Base-by-base conservation (phyloP, 2,797 vertebrate species). In the Falco naumanni region DNA sequence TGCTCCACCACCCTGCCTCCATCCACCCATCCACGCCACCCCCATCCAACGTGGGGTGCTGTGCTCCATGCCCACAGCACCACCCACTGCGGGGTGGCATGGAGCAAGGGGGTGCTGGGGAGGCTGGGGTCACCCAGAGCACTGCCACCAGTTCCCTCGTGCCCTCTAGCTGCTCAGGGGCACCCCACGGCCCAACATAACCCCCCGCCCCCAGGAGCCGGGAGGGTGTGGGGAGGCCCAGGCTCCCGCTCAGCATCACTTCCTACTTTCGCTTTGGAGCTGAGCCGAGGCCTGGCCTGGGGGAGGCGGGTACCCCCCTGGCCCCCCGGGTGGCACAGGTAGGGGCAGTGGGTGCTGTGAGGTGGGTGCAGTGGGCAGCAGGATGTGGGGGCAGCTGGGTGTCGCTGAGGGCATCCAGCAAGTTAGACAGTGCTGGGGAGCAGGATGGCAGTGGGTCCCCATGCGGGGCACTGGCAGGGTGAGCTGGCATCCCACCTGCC, bases 191-290 rank as follows among this genome's bases (percentile, higher is more conserved):
- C 47, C 31, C 66, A 51, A 47, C 87, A 77, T 31, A 21, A 3
- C 53, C 47, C 81, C n/a, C 50, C 25, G 37, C 37, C 37, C 37
- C 37, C 3, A 0, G 45, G 45, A 91, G 25, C 24, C 71, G 48
- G 56, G 51, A 78, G 92, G 77, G 56, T 65, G 88, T 14, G 10
- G 86, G 86, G 86, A 86, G 79, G 84, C 68, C 34, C 47, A 33
- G 51, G 19, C 64, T 91, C 82, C 68, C 3, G 4, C 75, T 87
- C 76, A 3, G 69, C 76, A 90, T 85, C 83, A 97, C 96, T 97
- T 97, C 96, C 96, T 96, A 16, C 96, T 96, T 96, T 95, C 96
- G 1, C 33, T 97, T 97, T 90, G 76, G 8, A 81, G 87, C n/a
- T 0, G 79, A 91, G 76, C 17, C 0, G 39, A 68, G 50, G 89